phyloP scores from a whole-genome alignment of 2,888 invertebrate genomes.

The Limnephilus auricula region DNA sequence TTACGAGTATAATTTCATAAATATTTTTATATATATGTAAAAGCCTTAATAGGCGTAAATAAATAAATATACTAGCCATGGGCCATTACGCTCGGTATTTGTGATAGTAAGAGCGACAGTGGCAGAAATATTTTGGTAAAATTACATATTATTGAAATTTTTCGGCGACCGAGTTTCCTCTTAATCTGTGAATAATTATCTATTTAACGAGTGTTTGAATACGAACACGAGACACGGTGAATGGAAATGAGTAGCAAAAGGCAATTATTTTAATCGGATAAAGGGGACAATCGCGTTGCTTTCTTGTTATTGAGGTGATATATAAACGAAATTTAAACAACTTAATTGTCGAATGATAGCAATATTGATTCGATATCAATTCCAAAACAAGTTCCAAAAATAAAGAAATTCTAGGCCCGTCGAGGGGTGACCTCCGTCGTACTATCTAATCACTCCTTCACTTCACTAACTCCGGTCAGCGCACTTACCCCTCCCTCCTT shows the following conservation, averaged over 20 bases:
- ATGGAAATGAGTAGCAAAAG: not conserved
- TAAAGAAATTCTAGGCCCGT: not conserved
- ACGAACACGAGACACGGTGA: not conserved
- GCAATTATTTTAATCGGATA: not conserved
- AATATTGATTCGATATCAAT: conserved; percentile 6
- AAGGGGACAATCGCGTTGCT: not conserved
- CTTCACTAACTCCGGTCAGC: not conserved
- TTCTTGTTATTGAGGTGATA: not conserved
- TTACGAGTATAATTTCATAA: too few relatives aligned
- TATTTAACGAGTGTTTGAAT: not conserved
- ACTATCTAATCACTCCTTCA: not conserved
- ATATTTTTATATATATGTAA: too few relatives aligned
- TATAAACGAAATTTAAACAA: not conserved
- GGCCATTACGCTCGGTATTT: too few relatives aligned
- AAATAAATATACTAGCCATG: too few relatives aligned
- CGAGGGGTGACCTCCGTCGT: not conserved
- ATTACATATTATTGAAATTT: too few relatives aligned
- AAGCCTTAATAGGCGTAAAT: too few relatives aligned
- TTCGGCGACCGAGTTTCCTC: too few relatives aligned
- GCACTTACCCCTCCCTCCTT: not conserved
- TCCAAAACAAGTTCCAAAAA: conserved; percentile 2
- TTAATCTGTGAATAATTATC: not conserved
- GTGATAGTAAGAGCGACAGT: too few relatives aligned
- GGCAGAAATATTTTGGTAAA: too few relatives aligned
- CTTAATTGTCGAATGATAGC: not conserved